Conservation (phyloP, 2,797 vertebrate genomes). For the Apogon talboti region DNA sequence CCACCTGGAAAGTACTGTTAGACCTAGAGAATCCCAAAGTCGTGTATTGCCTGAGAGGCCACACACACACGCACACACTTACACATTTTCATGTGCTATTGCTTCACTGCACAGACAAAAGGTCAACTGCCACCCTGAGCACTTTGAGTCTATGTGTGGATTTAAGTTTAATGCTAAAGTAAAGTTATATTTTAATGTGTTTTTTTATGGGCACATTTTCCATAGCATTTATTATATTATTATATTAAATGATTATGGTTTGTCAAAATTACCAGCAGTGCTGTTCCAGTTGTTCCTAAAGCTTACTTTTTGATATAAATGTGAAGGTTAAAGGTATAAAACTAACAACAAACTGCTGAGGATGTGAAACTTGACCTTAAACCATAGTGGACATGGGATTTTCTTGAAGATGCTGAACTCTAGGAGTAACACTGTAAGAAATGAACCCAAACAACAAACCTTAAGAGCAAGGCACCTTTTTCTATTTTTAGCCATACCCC, state of each 20-base stretch:
- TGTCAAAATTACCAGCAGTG: too few relatives aligned
- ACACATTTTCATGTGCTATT: constrained; percentile 22
- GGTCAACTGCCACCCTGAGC: constrained; percentile 39
- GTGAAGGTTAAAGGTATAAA: too few relatives aligned
- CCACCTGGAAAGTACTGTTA: constrained; percentile 62
- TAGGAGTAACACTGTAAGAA: constrained; percentile 6
- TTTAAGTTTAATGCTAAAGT: too few relatives aligned
- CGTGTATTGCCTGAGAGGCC: constrained; percentile 25
- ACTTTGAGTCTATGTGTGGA: constrained; percentile 12
- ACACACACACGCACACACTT: constrained; percentile 1
- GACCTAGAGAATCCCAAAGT: constrained; percentile 38
- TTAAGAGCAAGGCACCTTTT: constrained; percentile 14
- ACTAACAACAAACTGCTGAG: too few relatives aligned
- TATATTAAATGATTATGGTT: too few relatives aligned
- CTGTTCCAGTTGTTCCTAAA: too few relatives aligned
- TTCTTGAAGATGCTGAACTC: neutral
- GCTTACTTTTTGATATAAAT: too few relatives aligned
- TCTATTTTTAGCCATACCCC: constrained; percentile 50
- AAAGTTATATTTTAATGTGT: too few relatives aligned
- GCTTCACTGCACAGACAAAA: constrained; percentile 43
- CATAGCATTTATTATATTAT: too few relatives aligned
- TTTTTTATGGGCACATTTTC: too few relatives aligned
- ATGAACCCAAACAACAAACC: constrained; percentile 20
- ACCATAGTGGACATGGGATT: neutral
- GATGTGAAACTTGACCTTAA: too few relatives aligned